Conservation (phyloP, 1,140 invertebrate genomes). For the Chironomus striatipennis region DNA sequence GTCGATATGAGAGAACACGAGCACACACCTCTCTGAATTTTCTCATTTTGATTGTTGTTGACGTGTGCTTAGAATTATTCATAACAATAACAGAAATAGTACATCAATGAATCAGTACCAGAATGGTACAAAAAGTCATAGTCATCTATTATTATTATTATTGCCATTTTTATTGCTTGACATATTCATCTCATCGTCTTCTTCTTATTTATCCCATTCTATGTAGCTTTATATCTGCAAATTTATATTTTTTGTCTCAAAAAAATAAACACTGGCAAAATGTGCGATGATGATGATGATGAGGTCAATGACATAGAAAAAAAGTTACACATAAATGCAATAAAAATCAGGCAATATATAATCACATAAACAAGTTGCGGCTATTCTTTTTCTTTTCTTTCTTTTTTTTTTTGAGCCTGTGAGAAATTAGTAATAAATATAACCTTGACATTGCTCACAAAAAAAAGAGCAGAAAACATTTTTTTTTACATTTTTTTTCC, state of each 20-base stretch:
- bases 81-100: neutral
- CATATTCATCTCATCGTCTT: too few species aligned
- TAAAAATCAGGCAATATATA: constrained; percentile 19
- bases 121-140: too few species aligned
- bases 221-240: neutral
- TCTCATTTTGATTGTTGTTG: neutral
- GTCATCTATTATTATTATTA: too few species aligned
- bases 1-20: neutral
- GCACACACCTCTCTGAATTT: neutral
- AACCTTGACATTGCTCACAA: constrained; percentile 22
- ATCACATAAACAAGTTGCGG: constrained; percentile 20
- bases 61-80: neutral
- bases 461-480: neutral
- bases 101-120: neutral
- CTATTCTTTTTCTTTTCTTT: constrained; percentile 13
- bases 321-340: constrained; percentile 10
- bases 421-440: constrained; percentile 24
- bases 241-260: neutral
- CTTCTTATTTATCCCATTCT: too few species aligned
- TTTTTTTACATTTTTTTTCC: constrained; percentile 8
- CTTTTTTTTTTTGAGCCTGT: constrained; percentile 17
- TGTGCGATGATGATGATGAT: too few species aligned
- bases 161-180: too few species aligned
- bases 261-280: neutral
- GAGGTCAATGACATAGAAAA: constrained; percentile 21